Percentiles rank a stretch among this genome's conserved stretches.
Evolutionary conservation across 2,888 invertebrate species (phyloP).

Genomic region (Leucozona laternaria): DNA sequence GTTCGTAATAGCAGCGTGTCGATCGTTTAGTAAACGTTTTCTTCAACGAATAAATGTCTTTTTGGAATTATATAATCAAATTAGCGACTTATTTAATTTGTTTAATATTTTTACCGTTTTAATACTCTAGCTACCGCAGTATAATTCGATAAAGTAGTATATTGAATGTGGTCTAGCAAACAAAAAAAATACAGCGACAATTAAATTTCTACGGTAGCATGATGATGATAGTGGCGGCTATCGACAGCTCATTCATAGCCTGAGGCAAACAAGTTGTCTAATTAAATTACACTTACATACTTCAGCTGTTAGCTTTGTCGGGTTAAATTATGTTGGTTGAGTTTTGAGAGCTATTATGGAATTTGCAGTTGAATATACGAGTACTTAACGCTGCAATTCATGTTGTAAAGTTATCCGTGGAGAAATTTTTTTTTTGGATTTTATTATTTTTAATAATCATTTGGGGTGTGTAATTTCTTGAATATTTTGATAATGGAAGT

Average conservation of each 20-base stretch:
- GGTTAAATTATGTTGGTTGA: slow-evolving; percentile 32
- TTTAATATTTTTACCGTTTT: slow-evolving; percentile 24
- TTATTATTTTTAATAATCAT: slow-evolving; percentile 37
- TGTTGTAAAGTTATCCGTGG: slow-evolving; percentile 43
- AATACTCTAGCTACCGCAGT: slow-evolving; percentile 38
- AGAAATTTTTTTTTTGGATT: slow-evolving; percentile 49
- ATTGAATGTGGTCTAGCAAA: slow-evolving; percentile 26
- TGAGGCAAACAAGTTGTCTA: slow-evolving; percentile 64
- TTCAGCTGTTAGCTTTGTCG: slow-evolving; percentile 40
- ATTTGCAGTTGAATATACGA: slow-evolving; percentile 34
- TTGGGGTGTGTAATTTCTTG: slow-evolving; percentile 49
- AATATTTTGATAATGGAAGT: slow-evolving; percentile 34
- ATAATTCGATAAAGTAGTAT: slow-evolving; percentile 44
- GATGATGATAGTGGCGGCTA: slow-evolving; percentile 15
- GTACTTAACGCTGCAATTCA: slow-evolving; percentile 55
- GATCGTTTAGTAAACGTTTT: slow-evolving; percentile 27
- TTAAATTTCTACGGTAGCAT: slow-evolving; percentile 54
- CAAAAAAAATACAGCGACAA: slow-evolving; percentile 23
- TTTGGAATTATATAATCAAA: slow-evolving; percentile 61
- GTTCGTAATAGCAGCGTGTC: slow-evolving; percentile 30
- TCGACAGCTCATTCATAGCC: slow-evolving; percentile 37
- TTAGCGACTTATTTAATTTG: slow-evolving; percentile 62
- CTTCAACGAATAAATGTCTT: neutral
- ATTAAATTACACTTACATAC: slow-evolving; percentile 72
- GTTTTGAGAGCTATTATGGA: slow-evolving; percentile 41